A percentile compares a stretch with the other conserved stretches of the same genome.
These are phyloP conservation scores for Corythornis vintsioides DNA, from an alignment of 2,113 vertebrate species.

Conservation along the genomic window DNA sequence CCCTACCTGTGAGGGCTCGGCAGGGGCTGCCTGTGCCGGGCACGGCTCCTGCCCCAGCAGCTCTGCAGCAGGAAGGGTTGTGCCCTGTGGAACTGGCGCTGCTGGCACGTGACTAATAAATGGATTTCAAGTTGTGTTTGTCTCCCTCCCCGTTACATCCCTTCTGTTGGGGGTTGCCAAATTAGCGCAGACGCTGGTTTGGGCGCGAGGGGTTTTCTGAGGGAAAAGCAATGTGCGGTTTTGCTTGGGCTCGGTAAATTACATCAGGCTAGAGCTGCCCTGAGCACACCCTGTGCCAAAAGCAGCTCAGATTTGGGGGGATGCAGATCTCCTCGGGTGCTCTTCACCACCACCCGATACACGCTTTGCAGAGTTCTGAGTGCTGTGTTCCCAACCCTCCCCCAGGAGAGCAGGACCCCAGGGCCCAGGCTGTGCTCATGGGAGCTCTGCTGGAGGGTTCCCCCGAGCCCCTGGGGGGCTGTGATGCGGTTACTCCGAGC, in stretches of 20 bases:
- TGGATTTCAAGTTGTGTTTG: background rate
- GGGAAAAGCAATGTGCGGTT: background rate
- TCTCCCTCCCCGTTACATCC: background rate
- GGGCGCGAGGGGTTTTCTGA: background rate
- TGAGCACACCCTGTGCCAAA: background rate
- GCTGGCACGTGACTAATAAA: conserved; percentile 29
- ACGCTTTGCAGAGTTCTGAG: too few species aligned
- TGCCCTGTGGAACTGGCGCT: background rate
- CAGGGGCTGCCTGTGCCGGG: background rate
- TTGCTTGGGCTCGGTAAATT: too few species aligned
- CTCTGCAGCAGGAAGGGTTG: background rate
- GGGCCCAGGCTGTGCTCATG: too few species aligned
- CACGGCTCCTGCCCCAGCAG: background rate
- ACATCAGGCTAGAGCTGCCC: background rate
- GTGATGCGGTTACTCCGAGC: too few species aligned
- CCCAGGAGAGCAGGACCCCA: too few species aligned
- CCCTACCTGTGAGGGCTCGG: conserved; percentile 81
- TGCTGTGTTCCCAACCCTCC: too few species aligned
- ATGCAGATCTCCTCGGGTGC: too few species aligned
- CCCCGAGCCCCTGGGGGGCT: too few species aligned
- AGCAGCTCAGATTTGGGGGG: background rate
- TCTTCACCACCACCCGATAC: too few species aligned
- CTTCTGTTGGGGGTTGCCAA: background rate
- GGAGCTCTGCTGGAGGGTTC: too few species aligned
- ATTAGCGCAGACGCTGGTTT: background rate